Percentiles rank a stretch among this genome's conserved stretches.
These are phyloP conservation scores for Mustela erminea DNA, from an alignment of 2,797 vertebrate species.

Conservation along the genomic window DNA sequence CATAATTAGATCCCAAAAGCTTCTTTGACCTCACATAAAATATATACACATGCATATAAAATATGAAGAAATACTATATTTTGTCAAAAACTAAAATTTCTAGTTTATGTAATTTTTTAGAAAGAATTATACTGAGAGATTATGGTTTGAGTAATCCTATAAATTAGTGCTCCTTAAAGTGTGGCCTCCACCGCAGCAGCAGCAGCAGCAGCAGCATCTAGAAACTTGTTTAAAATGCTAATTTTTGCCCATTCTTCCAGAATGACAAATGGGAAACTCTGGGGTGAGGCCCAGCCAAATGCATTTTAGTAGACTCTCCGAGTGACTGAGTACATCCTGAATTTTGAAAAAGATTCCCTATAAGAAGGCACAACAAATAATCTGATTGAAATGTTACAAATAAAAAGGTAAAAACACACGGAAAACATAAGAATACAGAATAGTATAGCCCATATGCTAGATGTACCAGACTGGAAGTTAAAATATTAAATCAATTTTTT, in stretches of 20 bases:
- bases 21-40: background rate
- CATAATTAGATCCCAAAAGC: background rate
- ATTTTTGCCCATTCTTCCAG: background rate
- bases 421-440: background rate
- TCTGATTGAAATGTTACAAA: constrained; percentile 58
- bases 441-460: background rate
- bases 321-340: background rate
- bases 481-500: constrained; percentile 1
- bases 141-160: background rate
- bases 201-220: background rate
- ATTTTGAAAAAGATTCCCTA: background rate
- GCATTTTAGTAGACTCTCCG: background rate
- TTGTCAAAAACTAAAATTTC: background rate
- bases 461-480: background rate
- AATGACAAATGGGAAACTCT: background rate
- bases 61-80: background rate
- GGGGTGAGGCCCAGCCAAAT: rapidly evolving
- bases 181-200: background rate
- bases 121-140: background rate
- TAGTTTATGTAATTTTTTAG: background rate
- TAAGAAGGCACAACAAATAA: constrained; percentile 43
- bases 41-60: background rate
- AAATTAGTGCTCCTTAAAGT: background rate
- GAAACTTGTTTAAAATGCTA: background rate
- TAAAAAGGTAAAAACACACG: constrained; percentile 53